Percentiles rank a stretch among this genome's conserved stretches.
Evolutionary conservation across 2,797 vertebrate species (phyloP).

Genomic region (Danio tinwini): DNA sequence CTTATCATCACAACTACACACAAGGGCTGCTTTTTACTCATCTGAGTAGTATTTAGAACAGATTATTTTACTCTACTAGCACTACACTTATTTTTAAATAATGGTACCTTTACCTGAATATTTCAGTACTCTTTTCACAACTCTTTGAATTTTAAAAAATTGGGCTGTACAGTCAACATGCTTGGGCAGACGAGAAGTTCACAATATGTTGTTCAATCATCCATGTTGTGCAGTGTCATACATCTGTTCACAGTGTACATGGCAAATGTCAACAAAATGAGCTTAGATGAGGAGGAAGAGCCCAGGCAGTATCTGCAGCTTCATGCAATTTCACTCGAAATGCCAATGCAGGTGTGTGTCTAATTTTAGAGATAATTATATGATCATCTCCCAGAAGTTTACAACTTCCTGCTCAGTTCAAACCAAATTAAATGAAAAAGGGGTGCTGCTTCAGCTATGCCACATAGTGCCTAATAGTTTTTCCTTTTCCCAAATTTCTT

Average conservation of each 20-base stretch:
- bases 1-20: too few species aligned
- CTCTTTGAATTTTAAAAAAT: too few species aligned
- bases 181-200: background rate
- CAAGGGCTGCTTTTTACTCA: too few species aligned
- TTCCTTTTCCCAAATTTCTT: too few species aligned
- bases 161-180: background rate
- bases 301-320: slow-evolving; percentile 1
- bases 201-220: background rate
- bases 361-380: slow-evolving; percentile 21
- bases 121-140: too few species aligned
- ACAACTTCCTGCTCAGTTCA: slow-evolving; percentile 11
- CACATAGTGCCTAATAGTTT: too few species aligned
- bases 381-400: slow-evolving; percentile 40
- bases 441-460: background rate
- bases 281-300: background rate
- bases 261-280: background rate
- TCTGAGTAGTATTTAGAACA: too few species aligned
- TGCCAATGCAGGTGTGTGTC: slow-evolving; percentile 23
- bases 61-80: too few species aligned
- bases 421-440: background rate
- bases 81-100: too few species aligned
- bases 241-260: background rate
- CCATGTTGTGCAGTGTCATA: too few species aligned
- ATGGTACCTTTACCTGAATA: too few species aligned
- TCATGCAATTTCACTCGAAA: slow-evolving; percentile 22